phyloP scores from a whole-genome alignment of 2,113 vertebrate genomes.

The Corapipo altera region DNA sequence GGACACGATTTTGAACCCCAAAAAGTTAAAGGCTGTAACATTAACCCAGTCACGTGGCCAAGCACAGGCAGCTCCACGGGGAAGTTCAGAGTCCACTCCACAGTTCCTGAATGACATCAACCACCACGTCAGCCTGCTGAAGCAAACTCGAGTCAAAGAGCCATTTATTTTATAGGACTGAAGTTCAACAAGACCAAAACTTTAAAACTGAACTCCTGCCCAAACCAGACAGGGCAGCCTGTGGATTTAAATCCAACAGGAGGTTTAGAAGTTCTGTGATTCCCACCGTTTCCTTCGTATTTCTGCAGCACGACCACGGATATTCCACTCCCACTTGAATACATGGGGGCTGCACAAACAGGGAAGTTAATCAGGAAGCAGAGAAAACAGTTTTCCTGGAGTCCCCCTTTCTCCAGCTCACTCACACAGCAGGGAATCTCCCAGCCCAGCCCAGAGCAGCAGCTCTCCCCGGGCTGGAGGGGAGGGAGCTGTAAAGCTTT shows the following conservation, averaged over 20 bases:
- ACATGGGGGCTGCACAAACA: neutral
- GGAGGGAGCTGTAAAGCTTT: neutral
- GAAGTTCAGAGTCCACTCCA: neutral
- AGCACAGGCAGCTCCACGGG: neutral
- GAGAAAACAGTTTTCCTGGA: constrained; percentile 33
- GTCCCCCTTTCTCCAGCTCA: neutral
- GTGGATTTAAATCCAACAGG: neutral
- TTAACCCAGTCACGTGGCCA: neutral
- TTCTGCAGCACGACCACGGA: neutral
- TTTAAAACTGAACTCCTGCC: neutral
- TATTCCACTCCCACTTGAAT: neutral
- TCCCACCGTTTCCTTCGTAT: neutral
- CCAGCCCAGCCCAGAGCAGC: neutral
- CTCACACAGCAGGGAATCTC: constrained; percentile 19
- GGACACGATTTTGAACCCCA: neutral
- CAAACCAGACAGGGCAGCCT: neutral
- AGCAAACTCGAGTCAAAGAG: neutral
- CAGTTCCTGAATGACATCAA: neutral
- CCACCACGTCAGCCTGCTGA: neutral
- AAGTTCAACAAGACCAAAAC: fast-evolving
- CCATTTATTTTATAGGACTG: fast-evolving
- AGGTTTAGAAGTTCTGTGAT: neutral
- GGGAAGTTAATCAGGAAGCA: constrained; percentile 41
- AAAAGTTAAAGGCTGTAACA: neutral
- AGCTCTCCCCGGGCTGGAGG: neutral